Evolutionary conservation across 2,797 vertebrate species (phyloP).

Genomic region (Remorina albescens): DNA sequence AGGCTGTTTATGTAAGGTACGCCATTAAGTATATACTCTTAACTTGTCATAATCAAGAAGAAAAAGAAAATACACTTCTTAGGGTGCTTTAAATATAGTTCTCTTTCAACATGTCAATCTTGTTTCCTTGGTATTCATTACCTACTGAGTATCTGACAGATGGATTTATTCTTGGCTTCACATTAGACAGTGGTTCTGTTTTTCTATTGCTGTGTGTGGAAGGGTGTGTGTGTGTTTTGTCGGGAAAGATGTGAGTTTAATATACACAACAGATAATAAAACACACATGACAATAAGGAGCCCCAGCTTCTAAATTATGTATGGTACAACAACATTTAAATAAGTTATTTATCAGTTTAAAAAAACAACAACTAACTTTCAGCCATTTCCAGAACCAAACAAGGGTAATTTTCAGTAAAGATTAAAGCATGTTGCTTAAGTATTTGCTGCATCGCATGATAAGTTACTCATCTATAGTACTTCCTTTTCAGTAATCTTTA

Average conservation of each 20-base stretch:
- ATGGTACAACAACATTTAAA: background rate
- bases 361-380: background rate
- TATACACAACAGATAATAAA: background rate
- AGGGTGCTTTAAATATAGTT: conserved; percentile 33
- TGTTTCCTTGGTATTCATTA: conserved; percentile 26
- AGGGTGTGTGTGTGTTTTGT: background rate
- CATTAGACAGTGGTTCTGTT: background rate
- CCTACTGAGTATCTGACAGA: conserved; percentile 15
- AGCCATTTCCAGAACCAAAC: background rate
- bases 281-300: background rate
- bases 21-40: conserved; percentile 6
- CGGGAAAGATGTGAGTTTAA: background rate
- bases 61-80: background rate
- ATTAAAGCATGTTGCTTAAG: background rate
- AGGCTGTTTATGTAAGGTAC: background rate
- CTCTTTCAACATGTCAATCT: conserved; percentile 17
- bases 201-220: background rate
- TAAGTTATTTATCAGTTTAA: background rate
- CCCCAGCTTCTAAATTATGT: background rate
- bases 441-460: background rate
- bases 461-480: background rate
- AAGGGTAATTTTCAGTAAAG: background rate
- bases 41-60: conserved; percentile 20
- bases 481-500: background rate
- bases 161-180: conserved; percentile 19